Base-by-base conservation (phyloP, 1,140 invertebrate genomes). In the Mamestra configurata region DNA sequence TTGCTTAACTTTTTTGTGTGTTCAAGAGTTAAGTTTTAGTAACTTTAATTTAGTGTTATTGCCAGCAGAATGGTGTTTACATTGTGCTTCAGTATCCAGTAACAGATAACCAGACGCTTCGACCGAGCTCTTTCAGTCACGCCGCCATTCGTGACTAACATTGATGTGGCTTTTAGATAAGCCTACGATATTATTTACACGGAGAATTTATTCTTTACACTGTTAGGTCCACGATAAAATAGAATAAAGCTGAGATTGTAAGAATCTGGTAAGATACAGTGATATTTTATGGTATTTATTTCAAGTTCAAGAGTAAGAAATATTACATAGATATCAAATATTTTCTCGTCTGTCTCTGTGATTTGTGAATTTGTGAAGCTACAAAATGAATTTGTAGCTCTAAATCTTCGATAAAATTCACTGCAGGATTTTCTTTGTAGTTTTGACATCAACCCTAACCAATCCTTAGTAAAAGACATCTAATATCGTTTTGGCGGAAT, bases 71-170 rank as follows among this genome's bases (percentile, higher is more conserved):
- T 84, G 72, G 81, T 89, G 88, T 92, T 92, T 91, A 86, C 86
- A 84, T 85, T 83, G 84, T 83, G 87, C 84, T 86, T 88, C 84
- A 85, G 84, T 88, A 81, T 82, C 86, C 83, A 89, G 84, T 88
- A 88, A 89, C 85, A 86, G 87, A 89, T 86, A 88, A 88, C 89
- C 86, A 68, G 84, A 81, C 87, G 82, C 83, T 89, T 87, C 86
- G 84, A 85, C 73, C 61, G 77, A 83, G 83, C 83, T 84, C 87
- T 90, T 90, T 93, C 75, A 88, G 87, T 83, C 77, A 84, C 76
- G 88, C 93, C 91, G 92, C 84, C 86, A 84, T 84, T 91, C 92
- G 90, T 92, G 92, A 93, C 89, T 88, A 85, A 89, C 86, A 84
- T 83, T 82, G 92, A 92, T 92, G 87, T 84, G 80, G 84, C 75